Base-by-base conservation (phyloP, 1,140 invertebrate genomes). In the Microvelia longipes region DNA sequence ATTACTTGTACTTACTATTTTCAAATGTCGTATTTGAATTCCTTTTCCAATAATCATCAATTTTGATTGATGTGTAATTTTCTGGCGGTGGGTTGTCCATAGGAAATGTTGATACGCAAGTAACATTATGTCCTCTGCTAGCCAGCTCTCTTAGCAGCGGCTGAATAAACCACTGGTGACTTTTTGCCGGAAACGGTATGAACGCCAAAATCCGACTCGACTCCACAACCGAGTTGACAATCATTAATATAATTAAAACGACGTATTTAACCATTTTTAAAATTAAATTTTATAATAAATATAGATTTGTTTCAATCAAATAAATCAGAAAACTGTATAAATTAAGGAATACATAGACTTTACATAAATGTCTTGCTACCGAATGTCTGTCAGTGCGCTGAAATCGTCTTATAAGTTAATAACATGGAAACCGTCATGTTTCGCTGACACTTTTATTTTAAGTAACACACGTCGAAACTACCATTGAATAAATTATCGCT, bases 91-190 rank as follows among this genome's bases (percentile, higher is more conserved):
- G 67, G 66, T 70, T 72, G 71, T 67, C 29, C 29, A 28, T 26
- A 14, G 35, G 61, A 25, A 68, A 74, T 19, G 64, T 71, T 19
- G 50, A 69, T 14, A 74, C 19, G 28, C 73, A 68, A 1, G 76
- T 75, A 1, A 77, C 68, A 14, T 78, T 61, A 66, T 77, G 76
- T 1, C 76, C 75, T 70, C 73, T 66, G 26, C 65, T 50, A 1
- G 73, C 74, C 61, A 78, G 66, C 64, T 71, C 72, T 63, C 62
- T 62, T 0, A 73, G 25, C 2, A 73, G 29, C 0, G 71, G 71
- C 62, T 69, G 60, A 61, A 73, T 71, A n/a, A 61, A 66, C 5
- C 35, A 30, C 26, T 74, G 71, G 66, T 75, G 74, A 27, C 73
- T 74, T 1, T 68, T 66, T 1, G 69, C 69, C 26, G 72, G 73